Evolutionary conservation across 2,797 vertebrate genomes (phyloP).

Genomic region (Squalus acanthias): DNA sequence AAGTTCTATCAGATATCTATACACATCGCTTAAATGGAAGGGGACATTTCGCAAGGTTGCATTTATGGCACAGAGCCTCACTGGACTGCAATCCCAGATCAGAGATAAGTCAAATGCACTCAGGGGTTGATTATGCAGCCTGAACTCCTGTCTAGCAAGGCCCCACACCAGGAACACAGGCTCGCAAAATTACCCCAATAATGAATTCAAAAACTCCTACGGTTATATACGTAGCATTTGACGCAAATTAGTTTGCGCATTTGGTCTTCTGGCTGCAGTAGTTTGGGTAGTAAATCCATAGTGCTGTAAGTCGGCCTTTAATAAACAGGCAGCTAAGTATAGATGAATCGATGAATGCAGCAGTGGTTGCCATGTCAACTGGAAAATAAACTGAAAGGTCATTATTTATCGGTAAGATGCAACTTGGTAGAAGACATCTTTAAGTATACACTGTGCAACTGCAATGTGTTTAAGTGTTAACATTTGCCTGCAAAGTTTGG

Average conservation of each 20-base stretch:
- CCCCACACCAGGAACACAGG: neutral
- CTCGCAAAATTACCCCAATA: neutral
- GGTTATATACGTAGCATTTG: neutral
- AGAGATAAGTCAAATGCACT: neutral
- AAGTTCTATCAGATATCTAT: neutral
- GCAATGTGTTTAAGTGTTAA: neutral
- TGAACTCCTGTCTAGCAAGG: neutral
- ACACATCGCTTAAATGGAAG: neutral
- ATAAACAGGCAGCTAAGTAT: conserved; percentile 25
- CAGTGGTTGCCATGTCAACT: conserved; percentile 20
- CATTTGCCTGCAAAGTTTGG: neutral
- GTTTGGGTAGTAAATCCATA: neutral
- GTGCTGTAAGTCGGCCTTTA: neutral
- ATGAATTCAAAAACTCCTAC: neutral
- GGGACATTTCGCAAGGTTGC: neutral
- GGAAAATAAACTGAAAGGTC: conserved; percentile 32
- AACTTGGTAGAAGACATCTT: neutral
- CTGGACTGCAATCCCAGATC: neutral
- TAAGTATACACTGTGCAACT: neutral
- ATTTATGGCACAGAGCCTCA: neutral
- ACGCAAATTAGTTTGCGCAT: neutral
- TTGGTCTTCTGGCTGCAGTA: neutral
- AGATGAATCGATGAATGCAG: conserved; percentile 5
- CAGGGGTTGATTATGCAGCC: neutral
- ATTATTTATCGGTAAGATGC: neutral